Base-by-base conservation (phyloP, 2,113 vertebrate species). In the Onychostruthus taczanowskii region DNA sequence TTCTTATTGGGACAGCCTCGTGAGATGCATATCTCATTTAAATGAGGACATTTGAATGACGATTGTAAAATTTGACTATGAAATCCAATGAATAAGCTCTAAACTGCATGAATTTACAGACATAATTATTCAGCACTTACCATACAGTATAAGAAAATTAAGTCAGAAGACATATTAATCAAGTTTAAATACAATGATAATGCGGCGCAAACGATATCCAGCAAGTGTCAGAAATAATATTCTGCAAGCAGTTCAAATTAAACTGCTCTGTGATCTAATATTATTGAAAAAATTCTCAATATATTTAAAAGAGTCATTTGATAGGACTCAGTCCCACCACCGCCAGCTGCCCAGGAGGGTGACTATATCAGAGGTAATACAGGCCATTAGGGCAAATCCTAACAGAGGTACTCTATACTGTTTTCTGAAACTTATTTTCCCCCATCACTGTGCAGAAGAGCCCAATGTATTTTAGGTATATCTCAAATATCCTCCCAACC, bases 31-130 rank as follows among this genome's bases (percentile, higher is more conserved):
- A 52, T 44, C 61, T 85, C 52, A 92, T 91, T 95, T 62, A 89
- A 75, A 91, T 41, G 35, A 89, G 80, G 89, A 74, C 73, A 92
- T 61, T 50, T 91, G 87, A 70, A 97, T 82, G 84, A 95, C 81
- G 92, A 69, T 69, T 89, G 55, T 73, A 84, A 92, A 91, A 85
- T 84, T 8, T 87, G 53, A 87, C 91, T 95, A 61, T 16, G 43
- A 95, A 94, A 94, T 68, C 37, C 41, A 79, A 94, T 82, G 89
- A 92, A 64, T 91, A 87, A 87, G 37, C 16, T 78, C 77, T 93
- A 94, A 89, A 85, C 64, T 53, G 69, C 58, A 64, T 87, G 87
- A 95, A 91, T 63, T 87, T 87, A 62, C 52, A 91, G 49, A 84
- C 30, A 11, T 58, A 91, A 91, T 89, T 84, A 91, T 89, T 84